Percentiles rank a stretch among this genome's conserved stretches.
These are phyloP conservation scores for Trissonchulus latispiculum DNA, from an alignment of 2,888 invertebrate genomes.

Conservation along the genomic window DNA sequence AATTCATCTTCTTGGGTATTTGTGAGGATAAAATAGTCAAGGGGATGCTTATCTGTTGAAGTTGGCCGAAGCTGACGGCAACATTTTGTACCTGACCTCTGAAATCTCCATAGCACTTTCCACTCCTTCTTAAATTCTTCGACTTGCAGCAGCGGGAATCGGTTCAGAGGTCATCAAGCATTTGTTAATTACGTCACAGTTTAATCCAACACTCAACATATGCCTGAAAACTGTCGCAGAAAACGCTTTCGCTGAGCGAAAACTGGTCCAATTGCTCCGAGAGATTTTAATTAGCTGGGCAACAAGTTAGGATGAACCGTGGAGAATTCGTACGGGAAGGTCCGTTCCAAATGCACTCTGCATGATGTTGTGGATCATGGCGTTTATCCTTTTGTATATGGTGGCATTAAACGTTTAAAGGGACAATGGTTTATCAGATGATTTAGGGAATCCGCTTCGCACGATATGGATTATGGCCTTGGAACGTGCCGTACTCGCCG, in stretches of 20 bases:
- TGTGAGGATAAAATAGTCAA: background rate
- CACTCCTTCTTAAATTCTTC: background rate
- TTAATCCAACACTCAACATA: background rate
- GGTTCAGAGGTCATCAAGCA: background rate
- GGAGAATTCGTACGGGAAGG: background rate
- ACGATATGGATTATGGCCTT: background rate
- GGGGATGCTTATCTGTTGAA: background rate
- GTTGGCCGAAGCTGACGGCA: background rate
- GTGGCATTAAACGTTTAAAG: background rate
- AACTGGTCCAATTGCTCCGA: background rate
- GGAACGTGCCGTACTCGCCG: background rate
- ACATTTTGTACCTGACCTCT: background rate
- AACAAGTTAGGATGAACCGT: background rate
- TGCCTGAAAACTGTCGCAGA: background rate
- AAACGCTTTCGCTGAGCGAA: background rate
- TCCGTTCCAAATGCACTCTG: background rate
- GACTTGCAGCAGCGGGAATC: background rate
- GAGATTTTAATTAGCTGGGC: background rate
- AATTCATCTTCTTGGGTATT: background rate
- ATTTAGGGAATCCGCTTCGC: background rate
- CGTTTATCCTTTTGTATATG: background rate
- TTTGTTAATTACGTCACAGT: background rate
- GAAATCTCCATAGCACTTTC: background rate
- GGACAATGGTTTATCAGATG: background rate
- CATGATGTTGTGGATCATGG: background rate